Conservation (phyloP, 2,113 vertebrate genomes). For the Sphaerodactylus townsendi region DNA sequence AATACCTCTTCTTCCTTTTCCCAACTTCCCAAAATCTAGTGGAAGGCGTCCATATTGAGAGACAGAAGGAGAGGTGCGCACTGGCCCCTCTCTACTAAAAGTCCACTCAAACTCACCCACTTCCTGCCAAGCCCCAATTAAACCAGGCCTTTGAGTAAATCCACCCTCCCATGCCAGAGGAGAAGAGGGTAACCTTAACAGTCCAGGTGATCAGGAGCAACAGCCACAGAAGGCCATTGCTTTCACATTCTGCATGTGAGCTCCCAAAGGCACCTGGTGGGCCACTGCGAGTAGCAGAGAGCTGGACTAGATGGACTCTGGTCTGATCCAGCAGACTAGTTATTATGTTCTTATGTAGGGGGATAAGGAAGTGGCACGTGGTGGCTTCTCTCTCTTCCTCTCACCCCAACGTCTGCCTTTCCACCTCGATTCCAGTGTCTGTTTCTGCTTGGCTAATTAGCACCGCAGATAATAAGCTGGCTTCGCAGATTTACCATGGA, state of each 20-base stretch:
- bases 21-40: background rate
- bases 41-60: background rate
- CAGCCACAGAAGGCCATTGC: too few relatives aligned
- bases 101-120: too few relatives aligned
- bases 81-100: background rate
- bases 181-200: too few relatives aligned
- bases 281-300: too few relatives aligned
- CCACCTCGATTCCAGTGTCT: background rate
- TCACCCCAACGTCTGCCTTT: background rate
- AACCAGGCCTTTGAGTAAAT: background rate
- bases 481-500: conserved; percentile 55
- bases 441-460: conserved; percentile 64
- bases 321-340: too few relatives aligned
- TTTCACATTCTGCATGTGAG: too few relatives aligned
- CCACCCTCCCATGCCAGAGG: background rate
- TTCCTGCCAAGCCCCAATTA: too few relatives aligned
- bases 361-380: background rate
- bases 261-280: too few relatives aligned
- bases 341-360: too few relatives aligned
- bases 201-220: too few relatives aligned
- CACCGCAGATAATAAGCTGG: conserved; percentile 55
- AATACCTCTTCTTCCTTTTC: background rate
- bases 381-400: background rate
- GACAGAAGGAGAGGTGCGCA: background rate
- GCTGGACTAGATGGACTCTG: too few relatives aligned